These are phyloP conservation scores for Nannospalax galili DNA, from an alignment of 2,113 vertebrate species.

Conservation along the genomic window DNA sequence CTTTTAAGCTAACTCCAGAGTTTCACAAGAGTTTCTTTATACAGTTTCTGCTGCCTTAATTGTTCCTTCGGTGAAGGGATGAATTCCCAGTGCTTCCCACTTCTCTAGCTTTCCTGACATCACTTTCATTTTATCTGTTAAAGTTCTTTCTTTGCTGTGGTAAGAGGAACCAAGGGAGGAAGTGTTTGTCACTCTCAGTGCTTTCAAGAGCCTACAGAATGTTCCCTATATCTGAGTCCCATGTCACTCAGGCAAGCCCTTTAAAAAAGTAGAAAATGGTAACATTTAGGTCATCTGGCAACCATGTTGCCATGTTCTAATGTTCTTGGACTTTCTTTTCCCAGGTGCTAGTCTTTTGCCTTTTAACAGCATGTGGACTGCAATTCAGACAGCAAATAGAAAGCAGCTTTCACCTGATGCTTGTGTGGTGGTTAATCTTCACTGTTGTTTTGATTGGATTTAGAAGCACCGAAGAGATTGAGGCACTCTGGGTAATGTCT, in stretches of 20 bases:
- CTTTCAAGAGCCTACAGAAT: background rate
- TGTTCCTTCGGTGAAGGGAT: background rate
- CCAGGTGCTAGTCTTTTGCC: background rate
- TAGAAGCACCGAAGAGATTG: background rate
- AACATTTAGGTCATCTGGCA: background rate
- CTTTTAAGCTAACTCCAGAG: background rate
- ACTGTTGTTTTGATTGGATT: background rate
- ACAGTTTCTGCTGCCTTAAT: constrained; percentile 1
- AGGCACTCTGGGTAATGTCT: background rate
- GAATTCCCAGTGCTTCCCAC: background rate
- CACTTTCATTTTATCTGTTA: background rate
- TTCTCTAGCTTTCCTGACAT: background rate
- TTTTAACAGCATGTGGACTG: background rate
- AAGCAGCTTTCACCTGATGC: background rate
- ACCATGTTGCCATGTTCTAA: background rate
- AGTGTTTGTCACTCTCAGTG: background rate
- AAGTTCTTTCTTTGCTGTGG: background rate
- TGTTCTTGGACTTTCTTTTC: background rate
- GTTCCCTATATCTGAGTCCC: background rate
- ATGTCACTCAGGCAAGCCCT: background rate
- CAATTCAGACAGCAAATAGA: background rate
- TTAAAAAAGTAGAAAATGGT: background rate
- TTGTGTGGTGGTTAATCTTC: background rate
- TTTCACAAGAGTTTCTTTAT: background rate
- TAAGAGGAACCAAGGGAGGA: constrained; percentile 9